A percentile compares a stretch with the other conserved stretches of the same genome.
phyloP scores from a whole-genome alignment of 2,113 vertebrate species.

The Semnornis frantzii region DNA sequence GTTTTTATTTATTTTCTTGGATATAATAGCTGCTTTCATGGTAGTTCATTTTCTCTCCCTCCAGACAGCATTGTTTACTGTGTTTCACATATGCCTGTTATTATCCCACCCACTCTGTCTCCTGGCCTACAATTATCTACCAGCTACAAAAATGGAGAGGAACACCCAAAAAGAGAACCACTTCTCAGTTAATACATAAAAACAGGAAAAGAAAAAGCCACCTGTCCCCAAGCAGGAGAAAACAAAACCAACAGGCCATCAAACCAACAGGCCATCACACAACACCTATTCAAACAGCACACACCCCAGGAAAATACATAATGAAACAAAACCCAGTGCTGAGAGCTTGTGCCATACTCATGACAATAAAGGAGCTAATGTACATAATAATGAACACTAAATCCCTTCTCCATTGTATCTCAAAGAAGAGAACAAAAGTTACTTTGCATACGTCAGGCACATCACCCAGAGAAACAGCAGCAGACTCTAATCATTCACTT shows the following conservation, averaged over 20 bases:
- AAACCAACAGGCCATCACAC: neutral
- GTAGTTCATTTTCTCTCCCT: constrained; percentile 43
- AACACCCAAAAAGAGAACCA: constrained; percentile 41
- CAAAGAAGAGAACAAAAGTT: constrained; percentile 51
- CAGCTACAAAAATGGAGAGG: constrained; percentile 43
- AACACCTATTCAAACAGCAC: neutral
- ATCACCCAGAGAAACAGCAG: constrained; percentile 27
- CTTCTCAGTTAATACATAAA: constrained; percentile 40
- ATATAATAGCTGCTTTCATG: constrained; percentile 10
- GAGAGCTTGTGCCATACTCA: constrained; percentile 2
- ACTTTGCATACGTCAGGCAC: constrained; percentile 26
- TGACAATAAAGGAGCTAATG: neutral
- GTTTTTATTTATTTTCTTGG: constrained; percentile 50
- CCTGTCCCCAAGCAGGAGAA: constrained; percentile 39
- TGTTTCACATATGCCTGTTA: constrained; percentile 56
- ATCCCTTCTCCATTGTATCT: constrained; percentile 5
- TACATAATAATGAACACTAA: constrained; percentile 29
- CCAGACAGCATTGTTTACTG: constrained; percentile 39
- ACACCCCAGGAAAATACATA: constrained; percentile 13
- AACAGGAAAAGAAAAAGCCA: neutral
- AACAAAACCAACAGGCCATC: neutral
- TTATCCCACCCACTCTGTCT: constrained; percentile 44
- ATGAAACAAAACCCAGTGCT: neutral
- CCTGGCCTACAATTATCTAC: constrained; percentile 61
- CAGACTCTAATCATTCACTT: constrained; percentile 26